Base-by-base conservation (phyloP, 2,113 vertebrate species). In the Fulmarus glacialis region DNA sequence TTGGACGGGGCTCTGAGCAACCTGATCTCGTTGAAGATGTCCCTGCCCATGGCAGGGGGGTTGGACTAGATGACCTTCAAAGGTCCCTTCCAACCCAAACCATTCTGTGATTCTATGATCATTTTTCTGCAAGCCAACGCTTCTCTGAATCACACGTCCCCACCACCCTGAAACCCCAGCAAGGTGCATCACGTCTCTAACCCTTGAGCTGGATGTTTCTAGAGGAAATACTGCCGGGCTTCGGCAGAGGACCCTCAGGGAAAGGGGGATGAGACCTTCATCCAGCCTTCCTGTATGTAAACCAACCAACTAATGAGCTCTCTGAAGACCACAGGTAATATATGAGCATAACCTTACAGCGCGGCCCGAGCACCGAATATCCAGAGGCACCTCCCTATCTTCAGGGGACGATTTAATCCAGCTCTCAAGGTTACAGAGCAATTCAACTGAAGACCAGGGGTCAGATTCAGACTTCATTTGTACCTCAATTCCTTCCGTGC, bases 241-340 rank as follows among this genome's bases (percentile, higher is more conserved):
- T 77, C 48, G 11, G 56, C 22, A 72, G 36, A 89, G 45, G 48
- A 80, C 17, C n/a, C 30, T 38, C 36, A 71, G 40, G 58, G 70
- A 50, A 82, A 87, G 16, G n/a, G 36, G 21, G 12, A 48, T 42
- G 24, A 56, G 48, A 42, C 73, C 85, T 96, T 85, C 64, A 96
- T 82, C 81, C 83, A 62, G 34, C 13, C 45, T 70, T 89, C 91
- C 91, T 58, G 70, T 72, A 88, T 68, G 73, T 62, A 91, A 94
- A 97, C 87, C 78, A 82, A 55, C 53, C 53, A 79, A 22, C 58
- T 96, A 96, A 97, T 95, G 91, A 96, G 93, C 87, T 90, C 94
- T 97, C 94, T 94, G 74, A 95, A 96, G 91, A 92, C 91, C 73
- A 94, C 18, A 62, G 66, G 64, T 96, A 91, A 96, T 75, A 68